These are phyloP conservation scores for Notarius quadriscutis DNA, from an alignment of 2,113 vertebrate genomes.

Conservation along the genomic window DNA sequence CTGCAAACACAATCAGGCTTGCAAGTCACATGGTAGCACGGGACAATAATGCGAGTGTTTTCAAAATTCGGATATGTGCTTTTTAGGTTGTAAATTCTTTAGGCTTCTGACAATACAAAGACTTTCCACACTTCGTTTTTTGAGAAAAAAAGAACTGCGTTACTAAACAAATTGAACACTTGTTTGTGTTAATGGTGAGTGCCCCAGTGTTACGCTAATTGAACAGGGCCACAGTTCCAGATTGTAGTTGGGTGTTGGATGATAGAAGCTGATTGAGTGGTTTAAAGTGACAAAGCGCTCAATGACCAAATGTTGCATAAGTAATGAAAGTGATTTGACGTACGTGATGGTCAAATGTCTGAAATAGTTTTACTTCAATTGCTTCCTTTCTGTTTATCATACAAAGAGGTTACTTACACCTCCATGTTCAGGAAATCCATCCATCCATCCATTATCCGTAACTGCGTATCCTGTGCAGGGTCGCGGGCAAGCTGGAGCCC, in stretches of 20 bases:
- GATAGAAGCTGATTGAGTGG: background rate
- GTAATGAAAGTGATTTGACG: background rate
- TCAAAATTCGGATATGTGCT: background rate
- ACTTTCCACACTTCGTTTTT: background rate
- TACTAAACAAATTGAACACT: background rate
- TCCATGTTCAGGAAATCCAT: no score
- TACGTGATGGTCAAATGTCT: background rate
- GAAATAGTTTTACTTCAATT: background rate
- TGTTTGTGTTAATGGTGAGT: background rate
- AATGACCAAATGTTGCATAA: background rate
- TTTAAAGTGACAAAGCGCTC: background rate
- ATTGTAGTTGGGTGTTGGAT: background rate
- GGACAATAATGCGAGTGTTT: background rate
- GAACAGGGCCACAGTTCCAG: background rate
- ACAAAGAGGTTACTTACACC: no score
- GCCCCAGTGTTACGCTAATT: background rate
- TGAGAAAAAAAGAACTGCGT: background rate
- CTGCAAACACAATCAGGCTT: background rate
- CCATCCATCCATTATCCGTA: no score
- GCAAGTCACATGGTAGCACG: background rate
- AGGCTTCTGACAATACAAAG: background rate
- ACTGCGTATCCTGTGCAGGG: no score
- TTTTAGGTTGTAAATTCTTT: background rate
- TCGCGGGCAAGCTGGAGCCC: no score
- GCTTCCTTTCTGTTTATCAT: background rate